These are phyloP conservation scores for Esox masquinongy DNA, from an alignment of 2,797 vertebrate species.

Conservation along the genomic window DNA sequence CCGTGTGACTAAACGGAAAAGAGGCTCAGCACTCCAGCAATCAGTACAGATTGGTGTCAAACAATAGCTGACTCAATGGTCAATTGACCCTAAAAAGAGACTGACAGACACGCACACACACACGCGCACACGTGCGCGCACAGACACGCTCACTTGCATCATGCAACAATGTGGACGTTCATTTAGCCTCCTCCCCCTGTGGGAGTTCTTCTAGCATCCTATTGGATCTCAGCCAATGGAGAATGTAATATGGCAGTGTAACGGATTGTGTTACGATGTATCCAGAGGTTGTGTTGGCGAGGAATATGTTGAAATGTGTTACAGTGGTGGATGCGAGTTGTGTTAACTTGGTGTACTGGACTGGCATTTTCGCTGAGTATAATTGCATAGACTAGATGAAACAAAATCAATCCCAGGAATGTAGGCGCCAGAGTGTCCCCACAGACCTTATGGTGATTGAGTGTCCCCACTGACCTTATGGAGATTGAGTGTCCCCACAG, in stretches of 20 bases:
- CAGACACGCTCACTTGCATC: not conserved
- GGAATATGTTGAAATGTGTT: too few species aligned
- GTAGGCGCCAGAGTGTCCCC: not conserved
- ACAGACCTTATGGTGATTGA: too few species aligned
- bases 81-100: not conserved
- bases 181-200: not conserved
- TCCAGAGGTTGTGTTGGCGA: too few species aligned
- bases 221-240: not conserved
- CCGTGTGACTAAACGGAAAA: not conserved
- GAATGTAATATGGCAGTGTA: not conserved
- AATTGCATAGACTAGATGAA: not conserved
- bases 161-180: not conserved
- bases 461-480: not conserved
- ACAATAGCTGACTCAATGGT: not conserved
- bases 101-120: not conserved
- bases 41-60: not conserved
- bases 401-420: not conserved
- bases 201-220: constrained; percentile 2
- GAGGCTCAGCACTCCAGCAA: not conserved
- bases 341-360: not conserved
- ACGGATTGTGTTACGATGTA: too few species aligned
- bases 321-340: too few species aligned
- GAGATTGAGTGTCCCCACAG: not conserved
- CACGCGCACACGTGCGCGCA: too few species aligned
- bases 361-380: not conserved